Evolutionary conservation across 2,797 vertebrate genomes (phyloP).

Genomic region (Cercopithecus neglectus): DNA sequence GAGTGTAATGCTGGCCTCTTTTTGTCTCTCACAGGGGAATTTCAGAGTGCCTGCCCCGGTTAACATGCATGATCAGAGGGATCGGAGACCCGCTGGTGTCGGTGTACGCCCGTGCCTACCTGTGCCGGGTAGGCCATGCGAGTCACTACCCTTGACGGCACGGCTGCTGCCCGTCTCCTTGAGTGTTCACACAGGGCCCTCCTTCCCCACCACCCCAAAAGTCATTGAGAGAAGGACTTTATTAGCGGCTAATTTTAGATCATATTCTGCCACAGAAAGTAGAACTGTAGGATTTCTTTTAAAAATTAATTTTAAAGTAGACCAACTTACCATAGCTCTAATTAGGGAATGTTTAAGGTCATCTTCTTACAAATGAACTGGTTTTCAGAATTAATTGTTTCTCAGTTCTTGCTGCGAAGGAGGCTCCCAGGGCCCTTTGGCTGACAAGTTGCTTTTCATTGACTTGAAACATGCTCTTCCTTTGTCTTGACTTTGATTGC

Average conservation of each 20-base stretch:
- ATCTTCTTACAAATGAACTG: background rate
- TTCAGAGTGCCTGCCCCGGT: conserved; percentile 92
- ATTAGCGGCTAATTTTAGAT: conserved; percentile 1
- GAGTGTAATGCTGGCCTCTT: conserved; percentile 7
- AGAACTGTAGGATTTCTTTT: conserved; percentile 8
- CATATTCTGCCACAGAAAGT: background rate
- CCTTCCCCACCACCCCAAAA: background rate
- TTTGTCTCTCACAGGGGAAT: conserved; percentile 89
- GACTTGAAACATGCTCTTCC: background rate
- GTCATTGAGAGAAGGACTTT: background rate
- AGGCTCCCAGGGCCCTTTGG: background rate
- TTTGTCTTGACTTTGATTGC: background rate
- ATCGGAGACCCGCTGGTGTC: conserved; percentile 97
- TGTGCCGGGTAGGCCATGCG: conserved; percentile 92
- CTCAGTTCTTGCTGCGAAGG: background rate
- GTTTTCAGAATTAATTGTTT: conserved; percentile 56
- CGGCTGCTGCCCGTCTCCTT: background rate
- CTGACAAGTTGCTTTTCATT: background rate
- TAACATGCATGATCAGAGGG: conserved; percentile 95
- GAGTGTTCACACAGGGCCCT: fast-evolving
- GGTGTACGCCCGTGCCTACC: conserved; percentile 95
- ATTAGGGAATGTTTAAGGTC: conserved; percentile 49
- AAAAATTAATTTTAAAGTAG: conserved; percentile 65
- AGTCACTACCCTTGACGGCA: background rate
- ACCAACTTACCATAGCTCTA: conserved; percentile 12